Evolutionary conservation across 2,797 vertebrate genomes (phyloP).

Genomic region (Pseudochaenichthys georgianus): DNA sequence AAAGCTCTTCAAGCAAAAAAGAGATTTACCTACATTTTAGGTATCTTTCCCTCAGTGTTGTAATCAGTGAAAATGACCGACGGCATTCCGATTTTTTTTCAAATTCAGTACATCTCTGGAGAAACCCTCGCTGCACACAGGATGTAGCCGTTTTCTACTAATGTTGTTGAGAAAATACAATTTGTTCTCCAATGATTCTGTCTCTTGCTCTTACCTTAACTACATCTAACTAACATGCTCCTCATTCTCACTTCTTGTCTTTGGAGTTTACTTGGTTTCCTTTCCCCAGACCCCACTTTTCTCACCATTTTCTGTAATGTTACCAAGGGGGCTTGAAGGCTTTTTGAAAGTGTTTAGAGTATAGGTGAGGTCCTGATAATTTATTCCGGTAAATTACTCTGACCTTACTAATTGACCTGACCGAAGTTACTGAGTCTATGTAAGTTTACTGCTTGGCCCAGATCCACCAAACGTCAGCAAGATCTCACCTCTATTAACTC

Average conservation of each 20-base stretch:
- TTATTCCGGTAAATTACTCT: too few relatives aligned
- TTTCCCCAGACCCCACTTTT: background rate
- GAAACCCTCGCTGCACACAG: background rate
- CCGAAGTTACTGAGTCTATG: too few relatives aligned
- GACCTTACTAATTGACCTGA: too few relatives aligned
- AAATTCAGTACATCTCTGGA: background rate
- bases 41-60: too few relatives aligned
- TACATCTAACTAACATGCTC: background rate
- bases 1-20: too few relatives aligned
- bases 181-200: constrained; percentile 7
- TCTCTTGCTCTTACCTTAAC: background rate
- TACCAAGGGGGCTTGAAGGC: background rate
- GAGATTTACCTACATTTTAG: too few relatives aligned
- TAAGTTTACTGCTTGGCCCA: too few relatives aligned
- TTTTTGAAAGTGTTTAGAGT: background rate
- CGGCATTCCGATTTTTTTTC: too few relatives aligned
- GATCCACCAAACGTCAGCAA: too few relatives aligned
- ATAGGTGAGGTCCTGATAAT: too few relatives aligned
- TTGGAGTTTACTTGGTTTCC: background rate
- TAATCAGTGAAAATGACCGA: too few relatives aligned
- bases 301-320: constrained; percentile 3
- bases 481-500: too few relatives aligned
- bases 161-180: constrained; percentile 12
- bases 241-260: constrained; percentile 8
- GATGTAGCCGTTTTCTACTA: background rate